Evolutionary conservation across 2,113 vertebrate species (phyloP).

Genomic region (Malurus elegans): DNA sequence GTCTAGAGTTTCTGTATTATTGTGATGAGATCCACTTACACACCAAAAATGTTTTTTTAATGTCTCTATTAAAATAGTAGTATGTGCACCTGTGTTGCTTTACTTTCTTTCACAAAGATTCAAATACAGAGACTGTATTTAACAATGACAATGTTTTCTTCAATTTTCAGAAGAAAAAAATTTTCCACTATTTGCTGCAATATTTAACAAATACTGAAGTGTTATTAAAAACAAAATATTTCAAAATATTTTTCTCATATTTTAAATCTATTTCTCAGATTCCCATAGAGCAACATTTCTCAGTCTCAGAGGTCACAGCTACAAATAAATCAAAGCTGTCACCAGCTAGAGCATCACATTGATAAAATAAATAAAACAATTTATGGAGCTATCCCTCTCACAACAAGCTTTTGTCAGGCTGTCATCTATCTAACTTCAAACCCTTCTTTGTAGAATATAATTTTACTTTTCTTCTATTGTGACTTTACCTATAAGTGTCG

Average conservation of each 20-base stretch:
- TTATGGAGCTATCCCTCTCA: neutral
- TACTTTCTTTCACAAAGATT: neutral
- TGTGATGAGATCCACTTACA: neutral
- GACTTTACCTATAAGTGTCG: neutral
- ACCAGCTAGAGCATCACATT: neutral
- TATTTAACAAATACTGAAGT: neutral
- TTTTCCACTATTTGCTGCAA: neutral
- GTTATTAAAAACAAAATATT: neutral
- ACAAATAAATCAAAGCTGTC: constrained; percentile 8
- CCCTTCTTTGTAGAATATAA: neutral
- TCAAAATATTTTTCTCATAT: neutral
- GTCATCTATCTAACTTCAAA: neutral
- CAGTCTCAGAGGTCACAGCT: neutral
- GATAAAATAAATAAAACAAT: constrained; percentile 22
- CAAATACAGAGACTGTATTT: neutral
- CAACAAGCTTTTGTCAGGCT: neutral
- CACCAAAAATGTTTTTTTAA: neutral
- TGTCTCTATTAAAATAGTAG: neutral
- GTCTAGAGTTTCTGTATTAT: neutral
- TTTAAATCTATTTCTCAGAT: neutral
- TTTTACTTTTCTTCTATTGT: neutral
- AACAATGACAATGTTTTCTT: neutral
- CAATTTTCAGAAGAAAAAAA: neutral
- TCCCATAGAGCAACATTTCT: neutral
- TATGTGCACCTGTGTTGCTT: neutral